Evolutionary conservation across 2,113 vertebrate genomes (phyloP), one percentile per base, ranked within the genome.

Genomic region (Symphodus melops): DNA sequence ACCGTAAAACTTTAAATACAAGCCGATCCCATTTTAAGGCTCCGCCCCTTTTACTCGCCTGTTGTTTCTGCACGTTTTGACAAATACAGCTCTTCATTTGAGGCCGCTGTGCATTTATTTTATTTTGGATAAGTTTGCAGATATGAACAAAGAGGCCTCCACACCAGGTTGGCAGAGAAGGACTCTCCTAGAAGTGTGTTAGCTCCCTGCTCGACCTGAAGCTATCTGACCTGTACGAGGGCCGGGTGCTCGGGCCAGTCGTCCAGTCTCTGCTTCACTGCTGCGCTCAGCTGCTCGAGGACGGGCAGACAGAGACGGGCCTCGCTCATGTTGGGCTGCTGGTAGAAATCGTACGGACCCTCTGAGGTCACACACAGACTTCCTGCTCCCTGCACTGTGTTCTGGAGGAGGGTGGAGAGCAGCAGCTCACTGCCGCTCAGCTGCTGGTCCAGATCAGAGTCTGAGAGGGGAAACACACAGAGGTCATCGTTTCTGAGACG

Each of bases 161-260:
- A 1, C 28, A 33, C 28, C 28, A 33, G 28, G 28, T 33, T 33
- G 28, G 28, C 28, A 11, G 23, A 28, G 25, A 25, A 25, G 25
- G 25, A 25, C 25, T n/a, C 42, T 14, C 1, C 11, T 25, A 5
- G 9, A 2, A 9, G 6, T 33, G 1, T 33, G 4, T 33, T 25
- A 25, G 4, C 25, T 25, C 25, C 25, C 25, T 4, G 25, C 25
- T 25, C 25, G 20, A 37, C n/a, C 51, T 20, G 54, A 48, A 20
- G 39, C 13, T 54, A 3, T 36, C 79, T 42, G 72, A 99, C 98
- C 96, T 99, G 97, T 49, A 95, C 44, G 20, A 99, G 96, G 0
- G 94, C 96, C 0, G 98, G 97, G 82, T 99, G 98, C 1, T 97
- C 98, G 0, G 97, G 97, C 98, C 98, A 99, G 16, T 98, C 96